These are phyloP conservation scores for Muscidifurax raptorellus DNA, from an alignment of 1,140 invertebrate species.

Conservation along the genomic window DNA sequence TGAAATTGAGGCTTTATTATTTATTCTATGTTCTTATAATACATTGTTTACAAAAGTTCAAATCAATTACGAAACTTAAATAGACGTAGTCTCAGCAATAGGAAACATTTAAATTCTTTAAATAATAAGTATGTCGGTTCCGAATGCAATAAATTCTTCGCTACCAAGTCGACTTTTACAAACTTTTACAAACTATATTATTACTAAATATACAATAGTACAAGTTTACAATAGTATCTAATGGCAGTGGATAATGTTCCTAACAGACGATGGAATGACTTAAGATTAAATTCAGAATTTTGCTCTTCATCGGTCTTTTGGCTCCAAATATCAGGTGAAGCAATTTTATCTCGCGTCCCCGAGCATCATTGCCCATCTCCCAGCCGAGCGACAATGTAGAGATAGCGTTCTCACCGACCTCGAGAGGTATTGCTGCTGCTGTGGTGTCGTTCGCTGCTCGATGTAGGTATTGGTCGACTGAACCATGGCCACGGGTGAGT, in stretches of 20 bases:
- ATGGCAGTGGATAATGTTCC: too few relatives aligned
- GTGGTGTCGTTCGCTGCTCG: conserved; percentile 25
- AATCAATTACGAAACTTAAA: background rate
- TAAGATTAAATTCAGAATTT: too few relatives aligned
- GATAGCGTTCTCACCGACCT: conserved; percentile 64
- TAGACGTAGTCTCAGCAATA: background rate
- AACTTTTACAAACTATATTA: too few relatives aligned
- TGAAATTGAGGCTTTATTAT: conserved; percentile 37
- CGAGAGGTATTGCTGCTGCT: conserved; percentile 54
- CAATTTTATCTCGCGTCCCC: too few relatives aligned
- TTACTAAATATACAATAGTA: too few relatives aligned
- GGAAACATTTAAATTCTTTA: background rate
- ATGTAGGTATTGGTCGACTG: conserved; percentile 30
- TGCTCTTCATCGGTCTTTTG: too few relatives aligned
- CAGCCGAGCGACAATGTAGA: too few relatives aligned
- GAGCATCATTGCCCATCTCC: too few relatives aligned
- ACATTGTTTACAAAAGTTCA: conserved; percentile 13
- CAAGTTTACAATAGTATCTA: too few relatives aligned
- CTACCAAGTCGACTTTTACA: too few relatives aligned
- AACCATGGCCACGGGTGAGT: conserved; percentile 48
- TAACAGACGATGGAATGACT: too few relatives aligned
- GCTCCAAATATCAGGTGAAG: too few relatives aligned
- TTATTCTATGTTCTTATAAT: conserved; percentile 16
- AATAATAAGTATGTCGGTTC: conserved; percentile 12
- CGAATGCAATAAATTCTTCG: conserved; percentile 44